phyloP scores from a whole-genome alignment of 2,797 vertebrate species.

The Halcyon smyrnensis region DNA sequence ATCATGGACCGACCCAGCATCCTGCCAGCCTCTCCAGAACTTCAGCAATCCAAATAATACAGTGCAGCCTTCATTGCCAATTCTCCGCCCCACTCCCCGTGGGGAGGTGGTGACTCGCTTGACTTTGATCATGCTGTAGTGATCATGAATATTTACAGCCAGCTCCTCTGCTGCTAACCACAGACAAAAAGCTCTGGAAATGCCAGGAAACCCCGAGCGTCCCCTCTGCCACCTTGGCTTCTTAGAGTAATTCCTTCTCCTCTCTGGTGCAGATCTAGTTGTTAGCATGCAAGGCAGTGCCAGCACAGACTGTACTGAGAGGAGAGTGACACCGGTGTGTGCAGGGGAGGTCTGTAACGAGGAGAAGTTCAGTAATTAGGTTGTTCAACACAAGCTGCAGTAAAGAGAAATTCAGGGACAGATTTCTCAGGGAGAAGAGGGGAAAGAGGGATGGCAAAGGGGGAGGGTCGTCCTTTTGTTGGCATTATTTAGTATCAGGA shows the following conservation, averaged over 20 bases:
- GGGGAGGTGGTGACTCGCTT: background rate
- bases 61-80: background rate
- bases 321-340: background rate
- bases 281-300: conserved; percentile 21
- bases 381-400: conserved; percentile 1
- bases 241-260: background rate
- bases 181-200: conserved; percentile 23
- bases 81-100: background rate
- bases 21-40: background rate
- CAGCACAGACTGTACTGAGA: conserved; percentile 14
- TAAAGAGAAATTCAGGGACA: background rate
- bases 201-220: conserved; percentile 30
- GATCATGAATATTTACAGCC: conserved; percentile 10
- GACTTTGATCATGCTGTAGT: conserved; percentile 12
- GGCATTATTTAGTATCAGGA: background rate
- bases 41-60: background rate
- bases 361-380: background rate
- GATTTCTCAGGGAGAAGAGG: background rate
- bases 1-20: rapidly evolving
- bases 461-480: background rate
- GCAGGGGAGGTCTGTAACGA: background rate
- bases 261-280: background rate
- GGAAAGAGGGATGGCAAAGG: background rate
- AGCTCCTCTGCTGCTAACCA: background rate
- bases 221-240: background rate